These are phyloP conservation scores for Philereme vetulata DNA, from an alignment of 2,888 invertebrate genomes.

Conservation along the genomic window DNA sequence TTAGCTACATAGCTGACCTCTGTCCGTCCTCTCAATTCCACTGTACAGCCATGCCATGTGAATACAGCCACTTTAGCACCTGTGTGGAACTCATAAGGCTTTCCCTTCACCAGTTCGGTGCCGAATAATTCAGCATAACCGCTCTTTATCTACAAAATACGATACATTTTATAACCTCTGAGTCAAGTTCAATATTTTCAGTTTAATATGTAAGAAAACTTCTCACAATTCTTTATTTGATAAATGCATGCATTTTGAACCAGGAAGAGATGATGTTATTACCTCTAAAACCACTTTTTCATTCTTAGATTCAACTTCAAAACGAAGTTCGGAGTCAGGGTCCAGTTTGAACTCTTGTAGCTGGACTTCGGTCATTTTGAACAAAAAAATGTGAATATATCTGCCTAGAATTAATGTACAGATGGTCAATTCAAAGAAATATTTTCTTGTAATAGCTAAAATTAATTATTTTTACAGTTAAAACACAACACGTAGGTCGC, in stretches of 20 bases:
- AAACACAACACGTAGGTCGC: too few species aligned
- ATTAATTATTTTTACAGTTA: too few species aligned
- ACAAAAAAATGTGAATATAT: background rate
- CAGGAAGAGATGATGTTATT: conserved; percentile 17
- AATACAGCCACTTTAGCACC: conserved; percentile 98
- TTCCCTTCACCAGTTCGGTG: conserved; percentile 96
- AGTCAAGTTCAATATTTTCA: background rate
- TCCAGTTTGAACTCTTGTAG: conserved; percentile 92
- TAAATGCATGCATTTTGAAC: background rate
- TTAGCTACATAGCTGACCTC: conserved; percentile 97
- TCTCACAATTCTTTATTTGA: background rate
- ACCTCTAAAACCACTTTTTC: conserved; percentile 92
- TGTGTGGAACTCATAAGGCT: conserved; percentile 93
- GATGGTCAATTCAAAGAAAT: background rate
- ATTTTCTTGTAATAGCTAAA: background rate
- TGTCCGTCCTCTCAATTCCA: conserved; percentile 93
- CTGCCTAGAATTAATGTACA: background rate
- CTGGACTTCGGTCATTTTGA: conserved; percentile 76
- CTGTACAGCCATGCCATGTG: conserved; percentile 96
- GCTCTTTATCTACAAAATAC: conserved; percentile 87
- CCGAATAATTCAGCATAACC: conserved; percentile 99
- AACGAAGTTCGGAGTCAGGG: conserved; percentile 94
- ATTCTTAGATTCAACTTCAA: conserved; percentile 95
- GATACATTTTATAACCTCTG: conserved; percentile 22
- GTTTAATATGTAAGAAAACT: background rate